phyloP scores from a whole-genome alignment of 2,888 invertebrate genomes.

The Blastobasis adustella region DNA sequence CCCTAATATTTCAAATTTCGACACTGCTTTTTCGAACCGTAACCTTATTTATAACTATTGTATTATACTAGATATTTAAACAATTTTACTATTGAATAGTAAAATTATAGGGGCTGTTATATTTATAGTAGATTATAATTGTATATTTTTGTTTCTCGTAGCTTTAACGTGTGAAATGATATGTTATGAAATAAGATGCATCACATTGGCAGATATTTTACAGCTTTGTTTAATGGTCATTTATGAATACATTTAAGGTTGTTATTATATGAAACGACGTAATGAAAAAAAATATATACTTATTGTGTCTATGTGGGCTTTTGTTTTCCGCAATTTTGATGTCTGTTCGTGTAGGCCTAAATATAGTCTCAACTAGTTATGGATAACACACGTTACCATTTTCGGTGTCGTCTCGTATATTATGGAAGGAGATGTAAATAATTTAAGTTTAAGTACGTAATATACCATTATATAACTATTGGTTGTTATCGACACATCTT shows the following conservation, averaged over 20 bases:
- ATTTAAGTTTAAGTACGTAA: constrained; percentile 26
- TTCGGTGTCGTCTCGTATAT: constrained; percentile 44
- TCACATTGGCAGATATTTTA: constrained; percentile 1
- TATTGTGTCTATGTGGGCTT: background rate
- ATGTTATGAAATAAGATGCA: constrained; percentile 9
- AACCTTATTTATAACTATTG: constrained; percentile 48
- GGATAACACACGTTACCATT: constrained; percentile 52
- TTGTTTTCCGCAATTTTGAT: constrained; percentile 34
- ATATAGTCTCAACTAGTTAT: constrained; percentile 47
- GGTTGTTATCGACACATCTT: constrained; percentile 50
- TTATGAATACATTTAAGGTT: too few species aligned
- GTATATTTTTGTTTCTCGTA: constrained; percentile 63
- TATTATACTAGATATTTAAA: constrained; percentile 49
- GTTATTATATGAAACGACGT: too few species aligned
- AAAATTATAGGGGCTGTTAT: constrained; percentile 68
- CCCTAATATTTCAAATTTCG: constrained; percentile 34
- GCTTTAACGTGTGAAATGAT: constrained; percentile 27
- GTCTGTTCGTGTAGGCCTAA: constrained; percentile 52
- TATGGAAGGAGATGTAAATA: constrained; percentile 37
- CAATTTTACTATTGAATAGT: constrained; percentile 69
- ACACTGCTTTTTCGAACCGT: constrained; percentile 59
- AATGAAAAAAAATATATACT: background rate
- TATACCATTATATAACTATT: constrained; percentile 27
- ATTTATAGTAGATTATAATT: constrained; percentile 59
- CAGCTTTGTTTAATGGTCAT: too few species aligned